Conservation (phyloP, 2,797 vertebrate species). For the Cynodonichthys magdalenae region DNA sequence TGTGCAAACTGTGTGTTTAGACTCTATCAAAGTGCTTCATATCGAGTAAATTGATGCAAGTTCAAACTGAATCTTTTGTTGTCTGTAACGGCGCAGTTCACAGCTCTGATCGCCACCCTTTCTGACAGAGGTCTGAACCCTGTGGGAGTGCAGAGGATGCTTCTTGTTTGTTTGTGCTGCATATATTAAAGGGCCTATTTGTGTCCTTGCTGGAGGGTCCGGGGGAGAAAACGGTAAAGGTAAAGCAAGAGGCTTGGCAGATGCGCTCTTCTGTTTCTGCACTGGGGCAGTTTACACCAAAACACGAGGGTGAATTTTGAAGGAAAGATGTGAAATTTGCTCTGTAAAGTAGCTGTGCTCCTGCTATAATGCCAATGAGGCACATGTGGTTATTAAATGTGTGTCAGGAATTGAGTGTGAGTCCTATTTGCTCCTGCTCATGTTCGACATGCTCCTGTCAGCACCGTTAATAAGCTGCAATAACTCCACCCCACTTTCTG, state of each 20-base stretch:
- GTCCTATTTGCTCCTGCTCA: constrained; percentile 40
- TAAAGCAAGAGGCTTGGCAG: constrained; percentile 28
- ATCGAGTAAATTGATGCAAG: constrained; percentile 35
- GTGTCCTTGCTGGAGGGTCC: constrained; percentile 60
- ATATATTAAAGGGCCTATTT: constrained; percentile 64
- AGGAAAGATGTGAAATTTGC: not conserved
- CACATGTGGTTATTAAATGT: constrained; percentile 60
- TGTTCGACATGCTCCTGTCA: constrained; percentile 70
- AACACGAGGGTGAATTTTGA: constrained; percentile 5
- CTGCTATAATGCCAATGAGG: constrained; percentile 62
- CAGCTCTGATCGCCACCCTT: constrained; percentile 56
- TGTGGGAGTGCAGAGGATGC: constrained; percentile 49
- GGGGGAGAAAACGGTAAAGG: constrained; percentile 30
- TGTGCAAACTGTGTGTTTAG: not conserved
- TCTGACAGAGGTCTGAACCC: constrained; percentile 61
- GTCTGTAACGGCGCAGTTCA: constrained; percentile 38
- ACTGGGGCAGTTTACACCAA: not conserved
- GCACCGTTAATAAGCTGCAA: constrained; percentile 58
- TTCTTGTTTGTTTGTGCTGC: constrained; percentile 56
- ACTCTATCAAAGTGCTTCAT: constrained; percentile 29
- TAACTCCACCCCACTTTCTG: constrained; percentile 46
- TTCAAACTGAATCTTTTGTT: constrained; percentile 43
- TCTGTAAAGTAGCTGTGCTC: constrained; percentile 16
- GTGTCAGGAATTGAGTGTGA: constrained; percentile 38
- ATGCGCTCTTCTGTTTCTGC: constrained; percentile 12